Base-by-base conservation (phyloP, 2,113 vertebrate genomes). In the Barbus barbus region DNA sequence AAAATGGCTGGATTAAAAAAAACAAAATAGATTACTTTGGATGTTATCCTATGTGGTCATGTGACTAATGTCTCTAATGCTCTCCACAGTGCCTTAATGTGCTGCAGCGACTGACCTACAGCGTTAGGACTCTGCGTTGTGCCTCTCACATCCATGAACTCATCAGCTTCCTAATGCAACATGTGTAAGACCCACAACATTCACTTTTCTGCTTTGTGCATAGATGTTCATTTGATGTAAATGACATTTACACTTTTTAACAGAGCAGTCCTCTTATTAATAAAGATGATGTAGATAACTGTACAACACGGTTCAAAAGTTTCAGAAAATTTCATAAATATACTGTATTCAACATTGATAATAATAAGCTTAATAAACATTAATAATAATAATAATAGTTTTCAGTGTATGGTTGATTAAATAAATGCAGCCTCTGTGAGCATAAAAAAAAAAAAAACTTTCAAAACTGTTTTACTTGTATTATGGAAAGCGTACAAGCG, bases 81-180 rank as follows among this genome's bases (percentile, higher is more conserved):
- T 81, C 85, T 81, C 28, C 61, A 67, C 87, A 99, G 97, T 96
- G 96, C 88, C 91, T 99, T 84, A 96, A 97, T 78, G 87, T 99
- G 82, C 93, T 99, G 33, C 98, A 98, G 94, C 96, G 89, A 86
- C 91, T 98, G 41, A 98, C 97, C 6, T 99, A 99, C 91, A 96
- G 94, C 2, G 84, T 94, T 85, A 94, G 92, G 22, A 11, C 96
- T 87, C 95, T 96, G 78, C 94, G 96, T 28, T 92, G 93, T 12
- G 91, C 93, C 85, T 93, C 93, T 87, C 96, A 96, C 89, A 91
- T 97, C 7, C 93, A 96, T 36, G 95, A 97, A 82, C 95, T 99
- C 83, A 89, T 99, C 87, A 88, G 86, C 14, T 99, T 98, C 78
- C 92, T 99, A 81, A 92, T 96, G 88, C 91, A 92, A 84, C 97